A percentile compares a stretch with the other conserved stretches of the same genome.
phyloP scores from a whole-genome alignment of 1,140 invertebrate species.

The Gonatopus flavifemur region DNA sequence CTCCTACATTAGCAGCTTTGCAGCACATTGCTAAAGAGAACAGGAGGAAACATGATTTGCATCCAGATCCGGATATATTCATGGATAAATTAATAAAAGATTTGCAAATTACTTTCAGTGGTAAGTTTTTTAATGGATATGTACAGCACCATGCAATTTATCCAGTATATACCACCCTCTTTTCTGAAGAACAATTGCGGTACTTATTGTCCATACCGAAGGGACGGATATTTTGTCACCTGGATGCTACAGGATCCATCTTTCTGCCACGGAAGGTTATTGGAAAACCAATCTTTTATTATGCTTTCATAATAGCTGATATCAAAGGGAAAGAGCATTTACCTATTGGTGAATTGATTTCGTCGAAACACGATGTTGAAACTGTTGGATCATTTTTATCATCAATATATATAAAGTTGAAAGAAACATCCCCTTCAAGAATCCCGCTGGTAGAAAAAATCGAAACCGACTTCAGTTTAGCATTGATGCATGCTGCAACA shows the following conservation, averaged over 20 bases:
- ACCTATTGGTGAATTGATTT: slow-evolving; percentile 6
- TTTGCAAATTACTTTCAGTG: background rate
- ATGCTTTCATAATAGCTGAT: slow-evolving; percentile 3
- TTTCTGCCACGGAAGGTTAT: background rate
- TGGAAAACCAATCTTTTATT: slow-evolving; percentile 1
- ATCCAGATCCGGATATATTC: background rate
- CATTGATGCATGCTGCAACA: slow-evolving; percentile 2
- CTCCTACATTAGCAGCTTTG: background rate
- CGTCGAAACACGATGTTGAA: background rate
- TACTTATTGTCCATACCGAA: background rate
- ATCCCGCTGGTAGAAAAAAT: too few relatives aligned
- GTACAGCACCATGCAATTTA: background rate
- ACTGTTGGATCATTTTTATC: background rate
- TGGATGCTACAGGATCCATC: slow-evolving; percentile 12
- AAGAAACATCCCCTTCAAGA: background rate
- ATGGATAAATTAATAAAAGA: background rate
- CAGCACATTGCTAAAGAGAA: background rate
- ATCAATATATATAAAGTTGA: background rate
- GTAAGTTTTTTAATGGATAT: background rate
- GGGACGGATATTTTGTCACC: background rate
- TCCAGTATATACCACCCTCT: background rate
- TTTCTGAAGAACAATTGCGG: slow-evolving; percentile 4
- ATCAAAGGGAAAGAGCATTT: background rate
- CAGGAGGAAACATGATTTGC: background rate
- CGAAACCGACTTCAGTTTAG: slow-evolving; percentile 7